Base-by-base conservation (phyloP, 92 coral and sea anemone species). In the Pocillopora grandis region DNA sequence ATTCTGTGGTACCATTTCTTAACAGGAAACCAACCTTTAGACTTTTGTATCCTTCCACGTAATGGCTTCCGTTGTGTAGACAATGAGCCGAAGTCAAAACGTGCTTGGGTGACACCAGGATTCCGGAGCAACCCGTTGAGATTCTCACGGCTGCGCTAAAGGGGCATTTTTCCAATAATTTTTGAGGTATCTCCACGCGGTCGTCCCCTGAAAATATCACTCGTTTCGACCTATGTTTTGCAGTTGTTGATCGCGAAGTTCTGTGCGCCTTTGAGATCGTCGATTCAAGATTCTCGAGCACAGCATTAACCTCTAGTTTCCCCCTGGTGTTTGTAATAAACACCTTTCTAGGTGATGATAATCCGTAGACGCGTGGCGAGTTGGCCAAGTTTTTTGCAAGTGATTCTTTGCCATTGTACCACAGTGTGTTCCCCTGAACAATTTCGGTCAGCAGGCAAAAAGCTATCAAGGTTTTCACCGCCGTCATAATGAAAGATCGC, bases 11-110 rank as follows among this genome's bases (percentile, higher is more conserved):
- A 1, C 84, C 88, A 68, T 90, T 85, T 13, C 81, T 68, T 62
- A 73, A 75, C 67, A 92, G 92, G 84, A 94, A 90, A 7, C 97
- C 99, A 19, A 97, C 97, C 57, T 86, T 81, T 10, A 97, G 90
- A 1, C 72, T 67, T 23, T 88, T 74, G 81, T 84, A 94, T 1
- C 95, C 98, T 6, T 82, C 85, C 52, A 93, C 94, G 75, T 94
- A 97, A 68, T 92, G 89, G 76, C 91, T 91, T 60, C 96, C 98
- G 57, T 87, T 89, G 68, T 97, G 99, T 15, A 97, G 82, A 60
- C 99, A 97, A 23, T 97, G 99, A 10, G 99, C 99, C 6, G 99
- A 91, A 0, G 99, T 94, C 23, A 97, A 77, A 2, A 93, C 98
- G 76, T 97, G 99, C 67, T 89, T 78, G 0, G 98, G 96, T 5